Evolutionary conservation across 2,797 vertebrate species (phyloP), one percentile per base, ranked within the genome.

Genomic region (Chrysocyon brachyurus): DNA sequence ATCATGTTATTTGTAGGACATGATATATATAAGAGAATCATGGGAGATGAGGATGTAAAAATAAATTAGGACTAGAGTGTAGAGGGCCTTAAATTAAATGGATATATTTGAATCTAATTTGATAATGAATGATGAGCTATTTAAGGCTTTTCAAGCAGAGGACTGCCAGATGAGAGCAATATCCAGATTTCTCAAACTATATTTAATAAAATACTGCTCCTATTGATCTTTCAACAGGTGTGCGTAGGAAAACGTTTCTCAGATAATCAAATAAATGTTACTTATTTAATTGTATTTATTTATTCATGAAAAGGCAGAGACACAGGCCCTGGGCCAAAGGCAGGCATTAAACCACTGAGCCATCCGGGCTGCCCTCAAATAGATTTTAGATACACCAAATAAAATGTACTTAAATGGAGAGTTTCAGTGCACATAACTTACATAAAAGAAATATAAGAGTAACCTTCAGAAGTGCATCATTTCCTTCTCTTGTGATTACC

Each of bases 1-100:
- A 79, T 94, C 49, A 24, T 95, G 92, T 92, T 97, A 95, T 97
- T 90, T 94, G 91, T 52, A 92, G 92, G 86, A 91, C 28, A 83
- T 22, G 61, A 56, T 85, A 84, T 72, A 61, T 88, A 59, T 77
- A 85, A 49, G n/a, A 90, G 94, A 93, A 90, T 78, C 86, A 96
- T n/a, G n/a, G 81, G 73, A 66, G 70, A 91, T 36, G 64, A 87
- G 28, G 88, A 70, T 79, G 73, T n/a, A 89, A 95, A 87, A 96
- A 83, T 92, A 96, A 89, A 87, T 59, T 56, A 91, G 78, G n/a
- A 64, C 40, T 61, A 40, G 59, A 92, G 88, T 78, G 92, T 7
- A 73, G 72, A 94, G 4, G 83, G 57, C 5, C 82, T 87, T 31
- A 84, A 92, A 87, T 66, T 63, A 92, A 73, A 68, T 31, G 54